These are phyloP conservation scores for Polyommatus iphigenia DNA, from an alignment of 2,888 invertebrate species.

Conservation along the genomic window DNA sequence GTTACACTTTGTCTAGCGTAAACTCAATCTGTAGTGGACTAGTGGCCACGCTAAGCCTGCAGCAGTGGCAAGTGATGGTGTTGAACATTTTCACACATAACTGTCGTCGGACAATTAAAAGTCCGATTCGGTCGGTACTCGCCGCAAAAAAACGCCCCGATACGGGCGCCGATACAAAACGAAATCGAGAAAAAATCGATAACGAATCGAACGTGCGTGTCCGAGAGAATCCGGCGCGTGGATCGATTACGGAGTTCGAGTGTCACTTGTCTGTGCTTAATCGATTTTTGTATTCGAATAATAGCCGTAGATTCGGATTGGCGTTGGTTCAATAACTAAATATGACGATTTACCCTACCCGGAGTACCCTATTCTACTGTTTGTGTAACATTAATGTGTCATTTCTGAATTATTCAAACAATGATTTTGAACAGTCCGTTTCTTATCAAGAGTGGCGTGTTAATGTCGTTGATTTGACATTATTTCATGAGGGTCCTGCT, in stretches of 20 bases:
- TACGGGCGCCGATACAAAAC: slow-evolving; percentile 53
- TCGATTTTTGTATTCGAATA: slow-evolving; percentile 32
- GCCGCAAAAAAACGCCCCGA: slow-evolving; percentile 59
- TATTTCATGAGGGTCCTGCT: no score
- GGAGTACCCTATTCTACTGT: no score
- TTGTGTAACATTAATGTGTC: no score
- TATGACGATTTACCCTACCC: no score
- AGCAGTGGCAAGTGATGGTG: neutral
- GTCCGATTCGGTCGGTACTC: neutral
- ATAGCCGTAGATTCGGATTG: slow-evolving; percentile 1
- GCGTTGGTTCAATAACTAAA: no score
- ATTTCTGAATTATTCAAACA: no score
- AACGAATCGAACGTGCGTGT: slow-evolving; percentile 49
- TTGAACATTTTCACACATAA: slow-evolving; percentile 5
- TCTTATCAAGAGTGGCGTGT: no score
- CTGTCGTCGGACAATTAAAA: slow-evolving; percentile 17
- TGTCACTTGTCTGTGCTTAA: slow-evolving; percentile 53
- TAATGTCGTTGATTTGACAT: no score
- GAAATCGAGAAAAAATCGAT: slow-evolving; percentile 59
- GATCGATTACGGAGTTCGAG: slow-evolving; percentile 50
- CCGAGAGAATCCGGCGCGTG: slow-evolving; percentile 61
- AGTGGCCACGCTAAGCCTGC: neutral
- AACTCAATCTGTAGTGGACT: no score
- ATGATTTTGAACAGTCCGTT: no score
- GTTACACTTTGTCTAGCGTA: no score